Conservation (phyloP, 2,113 vertebrate species). For the Sinocyclocheilus grahami region DNA sequence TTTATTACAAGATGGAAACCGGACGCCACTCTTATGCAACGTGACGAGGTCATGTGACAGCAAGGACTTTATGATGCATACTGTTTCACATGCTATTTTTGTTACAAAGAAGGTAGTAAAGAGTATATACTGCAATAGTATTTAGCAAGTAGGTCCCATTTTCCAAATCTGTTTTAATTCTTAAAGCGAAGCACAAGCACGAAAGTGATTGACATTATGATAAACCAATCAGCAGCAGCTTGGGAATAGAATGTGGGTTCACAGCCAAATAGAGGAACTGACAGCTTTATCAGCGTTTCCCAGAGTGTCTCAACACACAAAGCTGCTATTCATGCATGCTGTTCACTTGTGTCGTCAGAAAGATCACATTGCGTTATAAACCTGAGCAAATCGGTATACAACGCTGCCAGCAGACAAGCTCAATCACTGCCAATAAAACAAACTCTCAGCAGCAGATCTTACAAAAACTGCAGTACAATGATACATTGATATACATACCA, state of each 20-base stretch:
- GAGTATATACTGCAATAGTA: not conserved
- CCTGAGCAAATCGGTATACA: not conserved
- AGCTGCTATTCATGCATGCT: conserved; percentile 18
- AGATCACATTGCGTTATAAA: not conserved
- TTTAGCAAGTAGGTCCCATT: not conserved
- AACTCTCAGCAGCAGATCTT: not conserved
- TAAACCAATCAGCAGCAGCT: not conserved
- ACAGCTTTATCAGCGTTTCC: conserved; percentile 18
- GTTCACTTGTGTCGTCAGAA: not conserved
- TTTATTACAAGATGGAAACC: not conserved
- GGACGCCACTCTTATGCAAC: not conserved
- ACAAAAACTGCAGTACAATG: not conserved
- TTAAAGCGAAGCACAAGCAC: not conserved
- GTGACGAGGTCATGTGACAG: not conserved
- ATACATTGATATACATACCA: not conserved
- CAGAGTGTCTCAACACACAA: conserved; percentile 4
- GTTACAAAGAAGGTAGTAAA: not conserved
- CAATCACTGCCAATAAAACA: not conserved
- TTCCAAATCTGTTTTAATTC: not conserved
- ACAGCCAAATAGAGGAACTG: not conserved
- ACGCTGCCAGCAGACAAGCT: not conserved
- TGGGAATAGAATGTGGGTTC: not conserved
- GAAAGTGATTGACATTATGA: not conserved
- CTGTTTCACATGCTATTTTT: not conserved
- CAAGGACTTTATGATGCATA: not conserved